A percentile compares a stretch with the other conserved stretches of the same genome.
phyloP scores from a whole-genome alignment of 1,140 invertebrate genomes.

The Zeugodacus cucurbitae region DNA sequence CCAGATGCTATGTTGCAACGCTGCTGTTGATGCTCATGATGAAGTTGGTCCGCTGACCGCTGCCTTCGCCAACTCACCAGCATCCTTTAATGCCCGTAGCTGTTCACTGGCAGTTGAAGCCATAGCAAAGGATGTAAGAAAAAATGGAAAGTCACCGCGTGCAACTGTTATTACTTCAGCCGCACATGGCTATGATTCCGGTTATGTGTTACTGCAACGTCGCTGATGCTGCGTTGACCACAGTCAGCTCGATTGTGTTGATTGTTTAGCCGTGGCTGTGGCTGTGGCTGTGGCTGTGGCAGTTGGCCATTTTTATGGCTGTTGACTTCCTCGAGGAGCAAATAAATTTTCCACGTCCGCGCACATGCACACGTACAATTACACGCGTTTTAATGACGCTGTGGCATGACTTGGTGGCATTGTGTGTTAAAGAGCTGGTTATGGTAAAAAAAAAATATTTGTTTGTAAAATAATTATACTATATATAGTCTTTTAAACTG shows the following conservation, averaged over 20 bases:
- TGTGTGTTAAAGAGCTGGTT: no score
- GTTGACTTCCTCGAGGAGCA: constrained; percentile 28
- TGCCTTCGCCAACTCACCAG: neutral
- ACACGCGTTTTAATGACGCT: neutral
- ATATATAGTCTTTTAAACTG: no score
- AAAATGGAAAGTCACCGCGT: neutral
- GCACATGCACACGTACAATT: neutral
- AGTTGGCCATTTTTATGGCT: neutral
- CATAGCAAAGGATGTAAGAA: neutral
- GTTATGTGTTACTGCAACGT: neutral
- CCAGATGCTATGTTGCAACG: neutral
- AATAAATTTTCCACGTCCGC: neutral
- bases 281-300: neutral
- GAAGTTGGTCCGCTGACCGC: neutral
- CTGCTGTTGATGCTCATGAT: neutral
- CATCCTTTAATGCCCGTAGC: neutral
- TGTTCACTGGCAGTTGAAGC: neutral
- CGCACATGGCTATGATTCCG: neutral
- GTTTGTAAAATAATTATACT: no score
- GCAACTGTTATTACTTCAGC: neutral
- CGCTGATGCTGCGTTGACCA: neutral
- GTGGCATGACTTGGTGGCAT: no score
- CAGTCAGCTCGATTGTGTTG: neutral
- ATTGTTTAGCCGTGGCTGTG: neutral
- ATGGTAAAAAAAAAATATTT: no score